Evolutionary conservation across 2,888 invertebrate genomes (phyloP).

Genomic region (Meghimatium bilineatum): DNA sequence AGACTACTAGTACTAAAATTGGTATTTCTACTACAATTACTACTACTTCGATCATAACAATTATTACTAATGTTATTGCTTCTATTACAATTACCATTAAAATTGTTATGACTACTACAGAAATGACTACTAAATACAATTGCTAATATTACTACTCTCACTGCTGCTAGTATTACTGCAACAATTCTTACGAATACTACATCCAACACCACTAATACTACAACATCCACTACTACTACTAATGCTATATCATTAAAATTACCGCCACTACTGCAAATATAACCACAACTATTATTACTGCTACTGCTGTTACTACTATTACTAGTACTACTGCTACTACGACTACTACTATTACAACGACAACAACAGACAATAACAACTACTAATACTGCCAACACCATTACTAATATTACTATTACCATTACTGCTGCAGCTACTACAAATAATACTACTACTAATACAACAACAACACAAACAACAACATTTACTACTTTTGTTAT

Average conservation of each 20-base stretch:
- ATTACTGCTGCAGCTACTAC: constrained; percentile 15
- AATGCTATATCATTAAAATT: background rate
- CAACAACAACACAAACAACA: background rate
- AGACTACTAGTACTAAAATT: too few relatives aligned
- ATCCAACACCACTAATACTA: too few relatives aligned
- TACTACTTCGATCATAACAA: too few relatives aligned
- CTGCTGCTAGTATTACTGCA: too few relatives aligned
- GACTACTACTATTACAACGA: constrained; percentile 5
- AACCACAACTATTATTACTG: background rate
- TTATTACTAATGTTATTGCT: too few relatives aligned
- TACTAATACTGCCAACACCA: background rate
- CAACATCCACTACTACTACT: background rate
- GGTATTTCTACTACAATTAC: too few relatives aligned
- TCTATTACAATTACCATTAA: too few relatives aligned
- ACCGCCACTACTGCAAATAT: background rate
- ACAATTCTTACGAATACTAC: too few relatives aligned
- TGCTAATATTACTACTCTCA: too few relatives aligned
- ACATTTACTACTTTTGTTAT: constrained; percentile 22
- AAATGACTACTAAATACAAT: too few relatives aligned
- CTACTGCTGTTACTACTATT: constrained; percentile 19
- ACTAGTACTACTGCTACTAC: constrained; percentile 4
- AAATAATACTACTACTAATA: constrained; percentile 18
- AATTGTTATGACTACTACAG: too few relatives aligned
- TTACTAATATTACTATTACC: too few relatives aligned
- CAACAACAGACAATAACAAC: background rate